phyloP scores from a whole-genome alignment of 2,113 vertebrate species.

The Callocephalon fimbriatum region DNA sequence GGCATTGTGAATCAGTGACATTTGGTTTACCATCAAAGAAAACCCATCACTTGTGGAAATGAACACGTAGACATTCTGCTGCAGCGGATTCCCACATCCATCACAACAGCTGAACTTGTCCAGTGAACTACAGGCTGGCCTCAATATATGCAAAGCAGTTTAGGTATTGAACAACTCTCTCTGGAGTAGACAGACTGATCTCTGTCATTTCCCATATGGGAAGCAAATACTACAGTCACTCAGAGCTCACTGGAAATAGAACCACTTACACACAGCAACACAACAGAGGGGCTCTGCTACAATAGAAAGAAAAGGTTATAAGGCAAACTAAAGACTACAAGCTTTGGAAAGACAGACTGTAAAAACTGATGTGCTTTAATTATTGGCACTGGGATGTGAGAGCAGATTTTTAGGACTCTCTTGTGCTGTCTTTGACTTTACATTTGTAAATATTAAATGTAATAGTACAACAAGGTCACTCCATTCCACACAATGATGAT shows the following conservation, averaged over 20 bases:
- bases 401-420: not conserved
- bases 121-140: not conserved
- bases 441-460: not conserved
- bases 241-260: not conserved
- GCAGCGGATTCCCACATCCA: not conserved
- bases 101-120: not conserved
- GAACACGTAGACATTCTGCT: not conserved
- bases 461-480: not conserved
- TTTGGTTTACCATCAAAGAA: not conserved
- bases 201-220: not conserved
- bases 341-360: not conserved
- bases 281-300: not conserved
- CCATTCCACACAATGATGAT: not conserved
- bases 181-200: not conserved
- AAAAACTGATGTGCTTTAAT: not conserved
- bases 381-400: not conserved
- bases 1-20: not conserved
- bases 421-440: not conserved
- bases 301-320: not conserved
- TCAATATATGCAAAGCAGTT: not conserved
- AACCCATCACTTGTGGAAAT: not conserved
- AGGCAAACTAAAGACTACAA: not conserved
- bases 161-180: not conserved
- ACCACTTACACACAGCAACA: fast-evolving
- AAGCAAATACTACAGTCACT: not conserved